Evolutionary conservation across 2,888 invertebrate genomes (phyloP).

Genomic region (Aspidiotus rigidus): DNA sequence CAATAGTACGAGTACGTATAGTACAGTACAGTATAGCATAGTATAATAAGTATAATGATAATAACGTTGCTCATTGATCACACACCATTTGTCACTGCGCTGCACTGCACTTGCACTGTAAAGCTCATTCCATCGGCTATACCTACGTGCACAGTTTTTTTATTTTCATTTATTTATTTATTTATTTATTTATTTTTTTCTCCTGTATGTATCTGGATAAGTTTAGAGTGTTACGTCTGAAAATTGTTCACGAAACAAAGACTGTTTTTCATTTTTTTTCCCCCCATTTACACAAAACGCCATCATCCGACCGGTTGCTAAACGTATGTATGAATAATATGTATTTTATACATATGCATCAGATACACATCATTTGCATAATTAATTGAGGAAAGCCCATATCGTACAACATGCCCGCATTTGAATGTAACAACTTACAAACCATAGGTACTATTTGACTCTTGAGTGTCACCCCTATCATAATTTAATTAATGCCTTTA

Average conservation of each 20-base stretch:
- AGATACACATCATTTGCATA: conserved; percentile 27
- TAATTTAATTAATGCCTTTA: conserved; percentile 33
- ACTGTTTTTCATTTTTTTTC: conserved; percentile 24
- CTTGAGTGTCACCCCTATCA: conserved; percentile 30
- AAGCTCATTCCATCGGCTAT: no score
- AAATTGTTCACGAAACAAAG: conserved; percentile 20
- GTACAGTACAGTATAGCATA: no score
- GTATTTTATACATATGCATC: not conserved
- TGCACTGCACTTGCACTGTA: no score
- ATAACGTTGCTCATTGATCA: no score
- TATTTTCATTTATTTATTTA: no score
- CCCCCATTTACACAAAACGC: conserved; percentile 21
- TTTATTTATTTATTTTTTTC: no score
- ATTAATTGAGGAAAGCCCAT: conserved; percentile 33
- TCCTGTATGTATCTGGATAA: no score
- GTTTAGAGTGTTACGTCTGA: no score
- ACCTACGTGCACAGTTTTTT: no score
- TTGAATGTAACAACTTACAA: conserved; percentile 24
- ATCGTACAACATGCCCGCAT: conserved; percentile 33
- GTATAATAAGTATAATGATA: no score
- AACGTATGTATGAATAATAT: conserved; percentile 1
- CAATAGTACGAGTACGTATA: no score
- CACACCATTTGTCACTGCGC: no score
- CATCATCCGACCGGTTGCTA: conserved; percentile 24
- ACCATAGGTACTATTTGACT: conserved; percentile 13